Conservation (phyloP, 2,113 vertebrate species). For the Lagopus muta region DNA sequence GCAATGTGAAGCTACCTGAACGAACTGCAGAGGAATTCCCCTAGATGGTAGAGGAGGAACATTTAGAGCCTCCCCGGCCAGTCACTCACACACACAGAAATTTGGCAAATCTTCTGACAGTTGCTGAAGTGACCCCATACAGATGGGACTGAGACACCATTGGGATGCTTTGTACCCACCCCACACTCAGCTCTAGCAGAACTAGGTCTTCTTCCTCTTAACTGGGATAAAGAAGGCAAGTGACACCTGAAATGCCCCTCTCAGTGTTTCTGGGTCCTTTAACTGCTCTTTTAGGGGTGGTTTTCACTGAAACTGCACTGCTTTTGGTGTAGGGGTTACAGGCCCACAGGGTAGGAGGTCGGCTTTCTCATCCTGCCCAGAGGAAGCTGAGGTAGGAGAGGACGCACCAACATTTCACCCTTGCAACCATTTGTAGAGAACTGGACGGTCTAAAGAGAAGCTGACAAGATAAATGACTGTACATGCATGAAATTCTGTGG, state of each 20-base stretch:
- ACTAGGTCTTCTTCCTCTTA: not conserved
- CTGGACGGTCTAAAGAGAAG: not conserved
- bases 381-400: not conserved
- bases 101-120: not conserved
- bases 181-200: not conserved
- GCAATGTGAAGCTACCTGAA: not conserved
- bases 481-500: constrained; percentile 16
- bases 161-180: not conserved
- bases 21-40: not conserved
- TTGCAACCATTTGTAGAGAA: not conserved
- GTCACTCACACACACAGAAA: not conserved
- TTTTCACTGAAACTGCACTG: not conserved
- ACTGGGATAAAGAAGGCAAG: not conserved
- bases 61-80: not conserved
- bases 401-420: not conserved
- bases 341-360: not conserved
- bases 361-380: not conserved
- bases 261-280: not conserved
- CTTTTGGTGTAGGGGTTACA: not conserved
- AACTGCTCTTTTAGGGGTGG: not conserved
- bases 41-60: not conserved
- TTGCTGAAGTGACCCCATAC: not conserved
- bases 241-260: not conserved
- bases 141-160: not conserved
- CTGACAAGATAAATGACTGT: constrained; percentile 15